Percentiles rank a stretch among this genome's conserved stretches.
These are phyloP conservation scores for Tinamus guttatus DNA, from an alignment of 2,113 vertebrate species.

Conservation along the genomic window DNA sequence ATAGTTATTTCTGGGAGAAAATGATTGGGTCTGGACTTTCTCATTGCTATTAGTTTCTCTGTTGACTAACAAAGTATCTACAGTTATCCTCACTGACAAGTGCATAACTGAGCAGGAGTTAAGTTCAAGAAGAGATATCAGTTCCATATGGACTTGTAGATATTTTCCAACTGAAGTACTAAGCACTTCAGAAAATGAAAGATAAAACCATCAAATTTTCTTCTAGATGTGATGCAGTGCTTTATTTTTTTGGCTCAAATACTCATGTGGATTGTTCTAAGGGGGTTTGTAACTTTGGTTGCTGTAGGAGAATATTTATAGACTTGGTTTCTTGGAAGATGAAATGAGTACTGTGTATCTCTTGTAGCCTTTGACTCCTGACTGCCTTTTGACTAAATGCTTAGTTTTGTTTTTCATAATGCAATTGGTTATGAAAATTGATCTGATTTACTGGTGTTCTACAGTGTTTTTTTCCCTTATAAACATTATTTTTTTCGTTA, in stretches of 20 bases:
- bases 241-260: not conserved
- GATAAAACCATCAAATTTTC: not conserved
- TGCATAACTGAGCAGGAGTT: rapidly evolving
- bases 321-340: not conserved
- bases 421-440: not conserved
- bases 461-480: not conserved
- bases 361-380: not conserved
- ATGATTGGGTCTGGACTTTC: not conserved
- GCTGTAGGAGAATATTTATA: not conserved
- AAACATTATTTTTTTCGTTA: not conserved
- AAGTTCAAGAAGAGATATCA: not conserved
- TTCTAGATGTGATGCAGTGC: not conserved
- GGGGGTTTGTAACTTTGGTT: not conserved
- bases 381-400: not conserved
- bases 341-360: not conserved
- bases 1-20: not conserved
- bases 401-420: not conserved
- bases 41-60: not conserved
- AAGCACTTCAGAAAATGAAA: not conserved
- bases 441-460: not conserved
- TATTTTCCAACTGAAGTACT: not conserved
- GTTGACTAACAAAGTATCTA: not conserved
- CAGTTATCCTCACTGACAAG: not conserved
- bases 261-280: not conserved
- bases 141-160: not conserved